Conservation (phyloP, 2,888 invertebrate species). For the Bembecia ichneumoniformis region DNA sequence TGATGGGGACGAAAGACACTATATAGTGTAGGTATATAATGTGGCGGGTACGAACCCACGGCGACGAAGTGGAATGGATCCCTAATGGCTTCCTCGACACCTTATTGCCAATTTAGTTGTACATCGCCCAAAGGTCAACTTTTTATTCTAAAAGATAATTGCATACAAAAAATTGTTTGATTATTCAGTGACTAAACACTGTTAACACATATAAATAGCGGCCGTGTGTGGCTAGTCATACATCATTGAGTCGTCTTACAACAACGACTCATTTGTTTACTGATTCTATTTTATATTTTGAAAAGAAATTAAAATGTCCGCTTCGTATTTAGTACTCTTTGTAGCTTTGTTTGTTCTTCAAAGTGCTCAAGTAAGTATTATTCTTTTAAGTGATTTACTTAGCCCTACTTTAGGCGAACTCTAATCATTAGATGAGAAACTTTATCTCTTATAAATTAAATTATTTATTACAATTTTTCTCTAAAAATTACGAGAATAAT, state of each 20-base stretch:
- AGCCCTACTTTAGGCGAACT: no score
- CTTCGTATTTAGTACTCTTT: not conserved
- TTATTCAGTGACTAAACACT: not conserved
- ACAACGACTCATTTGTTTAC: not conserved
- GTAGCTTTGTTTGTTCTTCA: not conserved
- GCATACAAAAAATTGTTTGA: not conserved
- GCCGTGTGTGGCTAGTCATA: not conserved
- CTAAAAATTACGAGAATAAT: no score
- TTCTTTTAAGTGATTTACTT: not conserved
- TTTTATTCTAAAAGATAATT: not conserved
- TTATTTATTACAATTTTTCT: no score
- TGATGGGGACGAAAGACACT: no score
- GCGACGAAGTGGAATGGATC: no score
- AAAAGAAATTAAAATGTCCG: not conserved
- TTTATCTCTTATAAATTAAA: no score
- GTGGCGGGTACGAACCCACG: no score
- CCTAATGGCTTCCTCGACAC: not conserved
- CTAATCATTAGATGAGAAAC: no score
- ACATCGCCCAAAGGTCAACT: not conserved
- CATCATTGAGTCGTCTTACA: not conserved
- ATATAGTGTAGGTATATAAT: no score
- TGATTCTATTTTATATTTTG: not conserved
- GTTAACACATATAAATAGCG: not conserved
- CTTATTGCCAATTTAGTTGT: not conserved
- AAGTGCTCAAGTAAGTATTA: conserved; percentile 1